These are phyloP conservation scores for Entomyzon cyanotis DNA, from an alignment of 2,113 vertebrate species.

Conservation along the genomic window DNA sequence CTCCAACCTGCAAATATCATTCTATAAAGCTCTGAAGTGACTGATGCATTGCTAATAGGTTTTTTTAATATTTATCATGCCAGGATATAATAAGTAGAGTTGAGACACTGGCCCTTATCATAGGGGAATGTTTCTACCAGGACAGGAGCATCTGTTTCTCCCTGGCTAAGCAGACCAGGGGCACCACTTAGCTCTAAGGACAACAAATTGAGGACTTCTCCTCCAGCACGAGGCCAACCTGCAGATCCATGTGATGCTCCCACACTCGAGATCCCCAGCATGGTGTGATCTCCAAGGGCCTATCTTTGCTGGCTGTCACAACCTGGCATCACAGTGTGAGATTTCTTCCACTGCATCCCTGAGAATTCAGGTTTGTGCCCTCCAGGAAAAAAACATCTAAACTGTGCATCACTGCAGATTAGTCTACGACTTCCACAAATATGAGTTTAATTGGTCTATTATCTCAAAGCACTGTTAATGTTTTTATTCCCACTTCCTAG, in stretches of 20 bases:
- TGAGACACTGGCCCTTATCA: background rate
- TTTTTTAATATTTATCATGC: background rate
- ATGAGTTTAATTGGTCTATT: constrained; percentile 67
- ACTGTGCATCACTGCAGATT: background rate
- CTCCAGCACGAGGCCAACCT: rapidly evolving
- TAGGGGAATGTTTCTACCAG: background rate
- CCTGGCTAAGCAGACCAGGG: background rate
- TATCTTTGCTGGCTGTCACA: background rate
- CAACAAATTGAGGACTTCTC: rapidly evolving
- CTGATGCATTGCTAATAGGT: background rate
- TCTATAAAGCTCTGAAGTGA: background rate
- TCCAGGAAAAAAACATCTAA: background rate
- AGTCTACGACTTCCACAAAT: constrained; percentile 43
- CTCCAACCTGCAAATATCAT: background rate
- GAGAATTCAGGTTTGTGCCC: background rate
- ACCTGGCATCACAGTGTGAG: background rate
- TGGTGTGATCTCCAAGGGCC: rapidly evolving
- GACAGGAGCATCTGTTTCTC: background rate
- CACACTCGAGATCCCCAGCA: background rate
- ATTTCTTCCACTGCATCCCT: background rate
- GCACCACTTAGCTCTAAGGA: background rate
- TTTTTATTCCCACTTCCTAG: constrained; percentile 69
- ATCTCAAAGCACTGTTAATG: constrained; percentile 62
- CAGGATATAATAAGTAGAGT: background rate
- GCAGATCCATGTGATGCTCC: background rate